Evolutionary conservation across 2,113 vertebrate genomes (phyloP), one percentile per base, ranked within the genome.

Genomic region (Condylura cristata): DNA sequence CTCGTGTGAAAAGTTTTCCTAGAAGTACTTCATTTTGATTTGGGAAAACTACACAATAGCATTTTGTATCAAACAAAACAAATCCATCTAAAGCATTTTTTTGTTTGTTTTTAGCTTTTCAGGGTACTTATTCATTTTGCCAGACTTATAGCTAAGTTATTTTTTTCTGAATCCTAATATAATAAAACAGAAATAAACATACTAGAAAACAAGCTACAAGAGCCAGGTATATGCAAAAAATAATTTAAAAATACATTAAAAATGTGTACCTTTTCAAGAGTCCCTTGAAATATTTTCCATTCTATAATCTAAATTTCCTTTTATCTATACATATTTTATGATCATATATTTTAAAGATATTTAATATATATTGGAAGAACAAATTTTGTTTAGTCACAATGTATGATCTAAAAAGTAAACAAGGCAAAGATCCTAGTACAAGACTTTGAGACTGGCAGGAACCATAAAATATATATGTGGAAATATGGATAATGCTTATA

Each of bases 151-250:
- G 48, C 3, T 88, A 94, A 56, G 48, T 48, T 37, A 1, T 71
- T 92, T 94, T 87, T 94, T 87, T 30, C 72, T 78, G 51, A 96
- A 39, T 88, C 32, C 22, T 89, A 86, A 91, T 30, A 53, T 7
- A 91, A 75, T 44, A 89, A 68, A 71, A n/a, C 30, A 32, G 44
- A 94, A 93, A 89, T 60, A 81, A 93, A 34, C 37, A 51, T 61
- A 34, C 76, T 46, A 44, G 70, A 75, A 88, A 95, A 89, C 78
- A 72, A 97, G 78, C 65, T 76, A 65, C 82, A 60, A 44, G n/a
- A 66, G 80, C 1, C 11, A 71, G 24, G 80, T 68, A 46, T 46
- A 81, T 22, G 61, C 56, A 41, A 75, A 65, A 39, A 72, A 41
- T 66, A 92, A 91, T 75, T 8, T 60, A 37, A 63, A 86, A 89